Conservation (phyloP, 2,888 invertebrate genomes). For the Cheiracanthium punctorium region DNA sequence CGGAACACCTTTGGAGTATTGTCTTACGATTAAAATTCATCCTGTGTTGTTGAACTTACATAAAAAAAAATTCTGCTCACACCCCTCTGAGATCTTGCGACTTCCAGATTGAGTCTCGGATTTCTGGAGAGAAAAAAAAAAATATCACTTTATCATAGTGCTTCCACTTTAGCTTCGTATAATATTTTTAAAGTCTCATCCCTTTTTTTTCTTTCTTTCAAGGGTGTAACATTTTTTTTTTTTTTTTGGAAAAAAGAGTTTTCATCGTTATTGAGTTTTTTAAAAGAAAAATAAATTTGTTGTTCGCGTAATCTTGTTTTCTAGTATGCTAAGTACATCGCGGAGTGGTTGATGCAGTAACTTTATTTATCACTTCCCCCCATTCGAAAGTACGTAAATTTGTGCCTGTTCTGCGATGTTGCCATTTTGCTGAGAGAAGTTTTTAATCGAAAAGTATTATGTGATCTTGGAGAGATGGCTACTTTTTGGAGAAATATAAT, state of each 20-base stretch:
- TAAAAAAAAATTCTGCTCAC: conserved; percentile 30
- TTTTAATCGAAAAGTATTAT: not conserved
- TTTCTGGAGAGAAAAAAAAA: conserved; percentile 25
- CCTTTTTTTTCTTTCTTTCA: conserved; percentile 6
- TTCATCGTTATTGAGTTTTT: conserved; percentile 39
- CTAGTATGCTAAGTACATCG: conserved; percentile 37
- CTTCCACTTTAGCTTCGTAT: conserved; percentile 39
- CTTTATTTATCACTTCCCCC: conserved; percentile 1
- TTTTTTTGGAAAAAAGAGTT: not conserved
- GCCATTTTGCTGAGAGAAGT: not conserved
- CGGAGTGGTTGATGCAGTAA: not conserved
- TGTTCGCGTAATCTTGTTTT: conserved; percentile 50
- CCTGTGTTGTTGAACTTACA: conserved; percentile 17
- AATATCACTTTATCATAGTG: conserved; percentile 5
- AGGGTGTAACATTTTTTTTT: not conserved
- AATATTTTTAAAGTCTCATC: conserved; percentile 27
- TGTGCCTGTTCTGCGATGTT: not conserved
- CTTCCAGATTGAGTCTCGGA: conserved; percentile 57
- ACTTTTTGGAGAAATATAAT: not conserved
- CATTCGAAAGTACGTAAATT: not conserved
- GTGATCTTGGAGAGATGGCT: not conserved
- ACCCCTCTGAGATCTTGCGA: not conserved
- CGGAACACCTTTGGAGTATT: conserved; percentile 41
- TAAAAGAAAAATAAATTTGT: not conserved
- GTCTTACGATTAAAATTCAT: conserved; percentile 68